A percentile compares a stretch with the other conserved stretches of the same genome.
phyloP scores from a whole-genome alignment of 2,797 vertebrate genomes.

The Clarias platycephalus region DNA sequence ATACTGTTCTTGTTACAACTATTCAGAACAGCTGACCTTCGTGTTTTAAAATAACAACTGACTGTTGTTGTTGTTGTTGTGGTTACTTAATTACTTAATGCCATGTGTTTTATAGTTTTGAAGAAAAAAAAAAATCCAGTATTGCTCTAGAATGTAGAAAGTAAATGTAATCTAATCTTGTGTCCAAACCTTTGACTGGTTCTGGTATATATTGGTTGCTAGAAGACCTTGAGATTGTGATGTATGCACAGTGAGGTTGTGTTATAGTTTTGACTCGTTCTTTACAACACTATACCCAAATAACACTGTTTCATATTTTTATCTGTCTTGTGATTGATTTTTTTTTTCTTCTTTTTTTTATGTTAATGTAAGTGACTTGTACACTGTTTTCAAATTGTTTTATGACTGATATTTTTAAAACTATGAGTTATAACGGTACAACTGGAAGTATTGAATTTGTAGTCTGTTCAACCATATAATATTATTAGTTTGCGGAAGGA shows the following conservation, averaged over 20 bases:
- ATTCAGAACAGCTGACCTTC: too few species aligned
- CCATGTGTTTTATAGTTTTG: too few species aligned
- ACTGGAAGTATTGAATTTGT: conserved; percentile 21
- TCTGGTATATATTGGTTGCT: not conserved
- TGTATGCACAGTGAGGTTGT: not conserved
- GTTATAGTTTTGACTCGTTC: not conserved
- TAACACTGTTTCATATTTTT: not conserved
- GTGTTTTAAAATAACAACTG: too few species aligned
- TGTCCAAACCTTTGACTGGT: too few species aligned
- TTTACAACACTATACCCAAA: not conserved
- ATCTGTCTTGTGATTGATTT: conserved; percentile 5
- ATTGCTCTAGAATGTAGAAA: too few species aligned
- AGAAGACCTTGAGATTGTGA: not conserved
- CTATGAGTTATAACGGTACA: not conserved
- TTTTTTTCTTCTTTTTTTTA: conserved; percentile 25
- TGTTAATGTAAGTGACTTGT: conserved; percentile 14
- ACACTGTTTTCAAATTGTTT: conserved; percentile 38
- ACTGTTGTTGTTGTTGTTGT: too few species aligned
- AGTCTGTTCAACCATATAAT: not conserved
- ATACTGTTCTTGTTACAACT: too few species aligned
- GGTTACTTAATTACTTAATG: too few species aligned
- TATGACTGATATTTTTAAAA: conserved; percentile 11
- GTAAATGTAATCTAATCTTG: too few species aligned
- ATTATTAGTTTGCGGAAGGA: conserved; percentile 6
- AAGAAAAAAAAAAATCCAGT: too few species aligned